Percentiles rank a stretch among this genome's conserved stretches.
Evolutionary conservation across 2,113 vertebrate genomes (phyloP).

Genomic region (Heterochromis multidens): DNA sequence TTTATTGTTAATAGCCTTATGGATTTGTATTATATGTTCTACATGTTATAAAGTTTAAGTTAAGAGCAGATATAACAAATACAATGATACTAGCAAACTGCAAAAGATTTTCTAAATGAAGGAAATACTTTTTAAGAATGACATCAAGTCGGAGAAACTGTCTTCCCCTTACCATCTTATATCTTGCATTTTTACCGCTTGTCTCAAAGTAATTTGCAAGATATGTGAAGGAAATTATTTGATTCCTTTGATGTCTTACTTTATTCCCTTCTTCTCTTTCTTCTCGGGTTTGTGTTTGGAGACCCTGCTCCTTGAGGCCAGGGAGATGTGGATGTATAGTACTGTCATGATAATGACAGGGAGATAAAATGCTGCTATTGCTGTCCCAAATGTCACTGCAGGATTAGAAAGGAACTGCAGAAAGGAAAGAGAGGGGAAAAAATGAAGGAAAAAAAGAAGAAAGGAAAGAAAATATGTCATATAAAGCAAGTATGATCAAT

Average conservation of each 20-base stretch:
- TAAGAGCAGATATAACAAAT: not conserved
- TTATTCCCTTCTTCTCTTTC: conserved; percentile 87
- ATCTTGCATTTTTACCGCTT: not conserved
- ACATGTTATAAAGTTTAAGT: not conserved
- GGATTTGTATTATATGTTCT: not conserved
- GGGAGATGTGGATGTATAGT: conserved; percentile 93
- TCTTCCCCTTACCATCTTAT: not conserved
- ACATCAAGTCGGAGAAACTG: not conserved
- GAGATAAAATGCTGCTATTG: conserved; percentile 97
- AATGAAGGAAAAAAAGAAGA: not conserved
- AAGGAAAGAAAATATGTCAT: not conserved
- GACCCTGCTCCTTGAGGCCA: conserved; percentile 94
- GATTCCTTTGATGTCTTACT: conserved; percentile 53
- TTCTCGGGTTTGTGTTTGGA: conserved; percentile 89
- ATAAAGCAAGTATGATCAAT: not conserved
- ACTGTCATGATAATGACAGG: conserved; percentile 98
- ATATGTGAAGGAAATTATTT: not conserved
- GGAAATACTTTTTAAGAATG: not conserved
- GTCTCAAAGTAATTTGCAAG: not conserved
- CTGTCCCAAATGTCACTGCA: conserved; percentile 92
- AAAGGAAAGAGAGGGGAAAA: not conserved
- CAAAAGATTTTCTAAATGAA: accelerated
- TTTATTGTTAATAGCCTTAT: not conserved
- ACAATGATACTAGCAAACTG: not conserved
- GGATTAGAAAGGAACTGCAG: conserved; percentile 95